Base-by-base conservation (phyloP, 2,797 vertebrate genomes). In the Lepilemur septentrionalis region DNA sequence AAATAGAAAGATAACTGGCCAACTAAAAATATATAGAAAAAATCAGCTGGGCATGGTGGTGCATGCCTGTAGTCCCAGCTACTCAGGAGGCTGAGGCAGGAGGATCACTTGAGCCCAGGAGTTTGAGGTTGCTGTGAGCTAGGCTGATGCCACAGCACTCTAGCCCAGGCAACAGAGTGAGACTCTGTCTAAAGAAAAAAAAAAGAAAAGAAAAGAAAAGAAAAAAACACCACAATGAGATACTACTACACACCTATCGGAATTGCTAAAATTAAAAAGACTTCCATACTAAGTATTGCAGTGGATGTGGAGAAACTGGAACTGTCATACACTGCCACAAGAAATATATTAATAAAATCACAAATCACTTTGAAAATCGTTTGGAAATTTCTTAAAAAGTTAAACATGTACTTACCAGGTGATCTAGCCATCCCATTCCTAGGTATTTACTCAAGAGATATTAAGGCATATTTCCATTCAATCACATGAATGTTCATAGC, bases 211-310 rank as follows among this genome's bases (percentile, higher is more conserved):
- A 38, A 38, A 38, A 38, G 38, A 38, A 38, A 38, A 38, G 38
- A 38, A 38, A 38, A 38, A 38, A 38, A 38, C 38, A 52, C 65
- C 50, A 38, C 28, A 81, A 1, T 0, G 30, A 52, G 7, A 61
- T 25, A 57, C 5, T 8, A n/a, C 2, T 22, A 55, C 0, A 43
- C 0, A 55, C 0, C 20, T 20, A 20, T 8, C 10, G 17, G 81
- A 73, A 73, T 73, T 48, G 38, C 38, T 80, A 38, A 30, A 86
- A 78, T 67, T 78, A 63, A 67, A 92, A 92, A 75, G 4, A 35
- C 48, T n/a, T 3, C 38, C 61, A 63, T 20, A 38, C 2, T 35
- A 43, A 43, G 12, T 9, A 18, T 43, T 28, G 9, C 43, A 81
- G 63, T 83, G 38, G 28, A 41, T 41, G 11, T 38, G 2, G 80